A percentile compares a stretch with the other conserved stretches of the same genome.
Conservation (phyloP, 2,888 invertebrate genomes). For the Apocheima hispidaria region DNA sequence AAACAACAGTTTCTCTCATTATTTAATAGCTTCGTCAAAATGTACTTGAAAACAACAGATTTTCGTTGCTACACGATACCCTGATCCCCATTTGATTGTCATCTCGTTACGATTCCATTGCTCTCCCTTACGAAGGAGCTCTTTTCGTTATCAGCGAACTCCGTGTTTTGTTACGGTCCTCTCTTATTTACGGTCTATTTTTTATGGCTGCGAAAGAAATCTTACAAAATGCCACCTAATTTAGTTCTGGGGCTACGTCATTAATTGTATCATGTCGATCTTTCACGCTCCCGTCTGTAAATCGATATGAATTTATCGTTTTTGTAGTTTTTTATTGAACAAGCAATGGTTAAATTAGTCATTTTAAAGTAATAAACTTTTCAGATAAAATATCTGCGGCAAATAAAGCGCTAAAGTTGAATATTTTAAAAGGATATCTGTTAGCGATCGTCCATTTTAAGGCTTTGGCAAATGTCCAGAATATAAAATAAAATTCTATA, state of each 20-base stretch:
- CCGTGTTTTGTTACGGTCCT: slow-evolving; percentile 44
- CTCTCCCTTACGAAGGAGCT: slow-evolving; percentile 47
- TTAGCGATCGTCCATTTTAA: slow-evolving; percentile 7
- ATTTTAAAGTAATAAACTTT: background rate
- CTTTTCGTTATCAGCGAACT: slow-evolving; percentile 51
- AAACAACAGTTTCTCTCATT: background rate
- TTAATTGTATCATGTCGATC: slow-evolving; percentile 13
- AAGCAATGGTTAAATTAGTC: background rate
- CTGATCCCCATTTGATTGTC: slow-evolving; percentile 53
- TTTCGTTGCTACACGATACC: slow-evolving; percentile 46
- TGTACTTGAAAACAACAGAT: slow-evolving; percentile 10
- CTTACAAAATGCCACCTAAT: slow-evolving; percentile 27
- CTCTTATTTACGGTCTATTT: slow-evolving; percentile 46
- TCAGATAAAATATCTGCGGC: background rate
- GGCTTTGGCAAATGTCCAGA: slow-evolving; percentile 10
- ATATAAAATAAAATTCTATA: background rate
- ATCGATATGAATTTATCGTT: background rate
- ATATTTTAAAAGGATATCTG: slow-evolving; percentile 4
- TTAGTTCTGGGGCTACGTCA: slow-evolving; percentile 7
- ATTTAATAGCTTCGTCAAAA: background rate
- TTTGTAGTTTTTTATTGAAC: too few species aligned
- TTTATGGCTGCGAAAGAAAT: slow-evolving; percentile 37
- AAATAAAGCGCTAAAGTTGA: background rate
- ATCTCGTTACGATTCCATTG: slow-evolving; percentile 53
- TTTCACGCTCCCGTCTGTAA: background rate